Conservation (phyloP, 2,113 vertebrate species). For the Ophiodon elongatus region DNA sequence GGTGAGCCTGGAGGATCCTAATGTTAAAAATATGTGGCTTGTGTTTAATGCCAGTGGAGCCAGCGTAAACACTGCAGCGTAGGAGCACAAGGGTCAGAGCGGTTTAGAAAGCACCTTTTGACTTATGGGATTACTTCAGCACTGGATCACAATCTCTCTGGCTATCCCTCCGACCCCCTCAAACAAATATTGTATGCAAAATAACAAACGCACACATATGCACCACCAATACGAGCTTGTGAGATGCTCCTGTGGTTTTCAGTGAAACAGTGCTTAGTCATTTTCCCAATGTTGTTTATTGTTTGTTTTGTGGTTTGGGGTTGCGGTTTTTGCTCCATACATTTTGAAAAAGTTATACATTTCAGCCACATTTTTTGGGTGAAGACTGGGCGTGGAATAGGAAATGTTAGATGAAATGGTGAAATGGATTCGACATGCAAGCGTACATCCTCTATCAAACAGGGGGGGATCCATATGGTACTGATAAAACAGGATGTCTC, state of each 20-base stretch:
- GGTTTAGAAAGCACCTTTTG: slow-evolving; percentile 73
- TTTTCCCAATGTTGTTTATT: slow-evolving; percentile 39
- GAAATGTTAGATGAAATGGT: slow-evolving; percentile 14
- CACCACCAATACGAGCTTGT: not conserved
- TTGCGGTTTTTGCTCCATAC: not conserved
- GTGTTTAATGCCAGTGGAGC: slow-evolving; percentile 72
- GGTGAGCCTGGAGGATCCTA: slow-evolving; percentile 70
- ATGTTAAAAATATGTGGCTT: slow-evolving; percentile 80
- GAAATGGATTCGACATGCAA: slow-evolving; percentile 7
- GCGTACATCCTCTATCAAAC: slow-evolving; percentile 19
- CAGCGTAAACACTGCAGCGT: slow-evolving; percentile 71
- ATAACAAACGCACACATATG: slow-evolving; percentile 13
- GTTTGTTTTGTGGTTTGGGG: slow-evolving; percentile 50
- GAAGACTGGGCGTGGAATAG: not conserved
- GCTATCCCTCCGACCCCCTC: slow-evolving; percentile 8
- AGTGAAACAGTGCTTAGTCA: slow-evolving; percentile 10
- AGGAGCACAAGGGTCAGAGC: slow-evolving; percentile 70
- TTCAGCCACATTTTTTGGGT: not conserved
- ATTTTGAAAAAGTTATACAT: slow-evolving; percentile 4
- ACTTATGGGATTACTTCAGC: slow-evolving; percentile 65
- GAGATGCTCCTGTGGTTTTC: slow-evolving; percentile 10
- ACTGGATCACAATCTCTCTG: slow-evolving; percentile 53
- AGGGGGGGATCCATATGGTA: slow-evolving; percentile 9
- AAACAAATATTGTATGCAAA: slow-evolving; percentile 32
- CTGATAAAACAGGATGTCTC: slow-evolving; percentile 53